Evolutionary conservation across 2,888 invertebrate genomes (phyloP), one percentile per base, ranked within the genome.

Genomic region (Machimus atricapillus): DNA sequence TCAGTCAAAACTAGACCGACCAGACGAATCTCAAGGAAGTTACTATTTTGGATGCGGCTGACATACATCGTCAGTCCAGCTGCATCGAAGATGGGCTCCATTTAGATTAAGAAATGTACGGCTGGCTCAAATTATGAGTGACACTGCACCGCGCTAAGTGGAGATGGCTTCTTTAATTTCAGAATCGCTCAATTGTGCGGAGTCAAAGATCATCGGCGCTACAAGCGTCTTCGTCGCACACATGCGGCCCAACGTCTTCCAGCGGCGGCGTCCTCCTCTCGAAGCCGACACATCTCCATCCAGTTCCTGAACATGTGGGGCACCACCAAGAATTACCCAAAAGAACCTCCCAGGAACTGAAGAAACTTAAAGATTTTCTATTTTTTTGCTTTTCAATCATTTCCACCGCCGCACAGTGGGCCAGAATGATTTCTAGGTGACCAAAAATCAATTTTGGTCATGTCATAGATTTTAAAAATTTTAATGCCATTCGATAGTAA

Each of bases 111-210:
- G 66, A 66, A 37, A 83, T 83, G 66, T 40, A 66, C 58, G 66
- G 34, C 58, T 37, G 58, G 12, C 46, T 83, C 83, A 83, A 83
- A 83, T 83, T 83, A 83, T 83, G 83, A 83, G 83, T 66, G 83
- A 83, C 83, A 83, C 83, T 83, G 46, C 40, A 43, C 37, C 43
- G 27, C 34, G 27, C 37, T 66, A 66, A 83, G 58, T 83, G 37
- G 66, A 83, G 83, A 58, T 66, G 58, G 40, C 66, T 58, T 58
- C 31, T 37, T 58, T 83, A 83, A 83, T 66, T 81, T 58, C 19
- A 66, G 52, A 81, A 81, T 56, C 56, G 37, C 66, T 66, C 46
- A 31, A 37, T n/a, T 27, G 46, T 81, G 34, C 27, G 27, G 12
- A 83, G 46, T 83, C 66, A 66, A 40, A 66, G 83, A 66, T 83